Percentiles rank a stretch among this genome's conserved stretches.
Evolutionary conservation across 2,113 vertebrate species (phyloP).

Genomic region (Mesitornis unicolor): DNA sequence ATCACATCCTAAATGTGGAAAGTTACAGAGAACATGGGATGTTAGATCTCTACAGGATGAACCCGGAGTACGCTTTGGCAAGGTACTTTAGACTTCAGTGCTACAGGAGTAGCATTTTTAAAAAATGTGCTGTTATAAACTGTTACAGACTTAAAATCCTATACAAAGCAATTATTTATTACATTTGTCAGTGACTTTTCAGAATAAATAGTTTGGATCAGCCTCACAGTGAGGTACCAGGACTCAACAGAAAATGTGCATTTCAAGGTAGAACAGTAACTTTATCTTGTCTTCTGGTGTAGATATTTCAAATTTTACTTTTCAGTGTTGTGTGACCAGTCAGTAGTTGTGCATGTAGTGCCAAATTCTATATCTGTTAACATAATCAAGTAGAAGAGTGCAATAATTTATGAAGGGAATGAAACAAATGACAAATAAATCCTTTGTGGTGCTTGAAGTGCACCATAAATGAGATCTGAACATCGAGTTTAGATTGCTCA

Average conservation of each 20-base stretch:
- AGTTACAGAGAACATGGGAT: neutral
- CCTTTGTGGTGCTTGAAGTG: neutral
- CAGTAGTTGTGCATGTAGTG: neutral
- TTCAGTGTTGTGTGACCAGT: neutral
- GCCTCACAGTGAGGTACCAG: neutral
- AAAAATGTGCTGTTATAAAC: neutral
- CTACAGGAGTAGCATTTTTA: neutral
- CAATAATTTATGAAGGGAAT: neutral
- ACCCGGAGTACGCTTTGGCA: rapidly evolving
- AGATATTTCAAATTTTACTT: neutral
- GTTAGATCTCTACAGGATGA: neutral
- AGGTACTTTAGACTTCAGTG: neutral
- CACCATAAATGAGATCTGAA: neutral
- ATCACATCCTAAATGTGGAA: neutral
- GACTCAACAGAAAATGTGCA: neutral
- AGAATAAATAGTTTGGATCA: neutral
- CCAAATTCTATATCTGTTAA: neutral
- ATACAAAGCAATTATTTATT: neutral
- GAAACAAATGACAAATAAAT: neutral
- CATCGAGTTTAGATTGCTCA: neutral
- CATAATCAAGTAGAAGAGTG: neutral
- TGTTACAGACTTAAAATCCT: neutral
- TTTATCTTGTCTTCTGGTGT: neutral
- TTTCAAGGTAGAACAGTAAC: neutral
- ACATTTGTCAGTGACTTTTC: neutral